Evolutionary conservation across 2,888 invertebrate genomes (phyloP).

Genomic region (Watsonalla binaria): DNA sequence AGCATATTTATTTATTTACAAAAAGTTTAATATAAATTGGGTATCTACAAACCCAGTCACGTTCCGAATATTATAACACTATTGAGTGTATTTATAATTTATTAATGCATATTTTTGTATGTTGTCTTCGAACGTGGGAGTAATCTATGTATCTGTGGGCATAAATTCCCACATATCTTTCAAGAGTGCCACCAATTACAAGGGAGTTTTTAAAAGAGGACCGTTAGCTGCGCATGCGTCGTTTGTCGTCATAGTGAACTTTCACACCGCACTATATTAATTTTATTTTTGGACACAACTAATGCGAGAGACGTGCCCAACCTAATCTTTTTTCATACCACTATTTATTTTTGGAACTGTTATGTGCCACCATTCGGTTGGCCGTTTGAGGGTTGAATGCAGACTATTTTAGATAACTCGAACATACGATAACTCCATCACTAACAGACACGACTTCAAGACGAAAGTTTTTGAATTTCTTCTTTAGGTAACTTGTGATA

Average conservation of each 20-base stretch:
- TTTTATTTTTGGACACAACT: constrained; percentile 65
- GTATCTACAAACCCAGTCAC: too few relatives aligned
- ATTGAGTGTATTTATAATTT: not conserved
- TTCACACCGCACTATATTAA: constrained; percentile 66
- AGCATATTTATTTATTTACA: too few relatives aligned
- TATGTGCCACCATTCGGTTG: constrained; percentile 60
- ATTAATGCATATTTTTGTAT: not conserved
- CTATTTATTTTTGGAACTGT: constrained; percentile 64
- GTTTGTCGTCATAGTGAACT: constrained; percentile 66
- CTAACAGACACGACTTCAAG: too few relatives aligned
- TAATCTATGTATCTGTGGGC: constrained; percentile 32
- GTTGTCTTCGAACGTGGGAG: constrained; percentile 11
- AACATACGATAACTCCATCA: too few relatives aligned
- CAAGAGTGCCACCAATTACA: constrained; percentile 44
- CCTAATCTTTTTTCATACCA: constrained; percentile 52
- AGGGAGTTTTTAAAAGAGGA: constrained; percentile 46
- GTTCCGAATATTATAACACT: too few relatives aligned
- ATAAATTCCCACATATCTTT: constrained; percentile 48
- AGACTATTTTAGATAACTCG: constrained; percentile 35
- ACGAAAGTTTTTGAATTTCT: too few relatives aligned
- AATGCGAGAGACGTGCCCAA: constrained; percentile 57
- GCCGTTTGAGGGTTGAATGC: constrained; percentile 45
- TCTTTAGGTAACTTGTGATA: not conserved
- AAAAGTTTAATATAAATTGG: too few relatives aligned
- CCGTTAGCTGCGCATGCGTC: constrained; percentile 45